Percentiles rank a stretch among this genome's conserved stretches.
phyloP scores from a whole-genome alignment of 2,113 vertebrate species.

The Mesocricetus auratus region DNA sequence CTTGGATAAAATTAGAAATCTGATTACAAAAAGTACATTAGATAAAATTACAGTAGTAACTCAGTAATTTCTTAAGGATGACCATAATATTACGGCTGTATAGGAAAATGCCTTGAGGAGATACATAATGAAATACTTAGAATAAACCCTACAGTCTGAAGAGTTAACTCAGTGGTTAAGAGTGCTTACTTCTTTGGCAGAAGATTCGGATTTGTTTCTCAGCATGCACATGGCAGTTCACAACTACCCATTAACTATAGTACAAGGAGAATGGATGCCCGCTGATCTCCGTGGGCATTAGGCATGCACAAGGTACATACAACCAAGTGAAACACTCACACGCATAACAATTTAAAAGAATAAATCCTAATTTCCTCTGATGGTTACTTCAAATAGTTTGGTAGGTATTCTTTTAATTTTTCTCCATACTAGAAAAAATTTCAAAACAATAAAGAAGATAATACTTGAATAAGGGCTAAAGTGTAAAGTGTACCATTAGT shows the following conservation, averaged over 20 bases:
- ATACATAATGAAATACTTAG: conserved; percentile 35
- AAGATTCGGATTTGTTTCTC: neutral
- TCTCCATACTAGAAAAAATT: conserved; percentile 32
- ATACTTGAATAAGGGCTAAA: neutral
- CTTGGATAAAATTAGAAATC: conserved; percentile 46
- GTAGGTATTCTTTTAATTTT: conserved; percentile 35
- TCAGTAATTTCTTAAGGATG: neutral
- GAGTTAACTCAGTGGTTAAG: neutral
- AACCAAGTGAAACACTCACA: neutral
- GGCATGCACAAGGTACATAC: neutral
- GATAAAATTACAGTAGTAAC: neutral
- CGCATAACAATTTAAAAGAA: neutral
- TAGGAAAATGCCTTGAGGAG: conserved; percentile 31
- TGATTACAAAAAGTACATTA: conserved; percentile 23
- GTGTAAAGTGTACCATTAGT: neutral
- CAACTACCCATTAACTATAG: neutral
- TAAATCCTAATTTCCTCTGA: conserved; percentile 42
- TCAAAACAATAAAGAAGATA: conserved; percentile 56
- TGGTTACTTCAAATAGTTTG: conserved; percentile 44
- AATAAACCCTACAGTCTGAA: neutral
- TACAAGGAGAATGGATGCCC: neutral
- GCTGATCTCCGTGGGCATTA: neutral
- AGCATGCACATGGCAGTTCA: neutral
- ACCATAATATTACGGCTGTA: conserved; percentile 26
- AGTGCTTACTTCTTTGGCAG: neutral